Base-by-base conservation (phyloP, 2,113 vertebrate species). In the Aptenodytes patagonicus region DNA sequence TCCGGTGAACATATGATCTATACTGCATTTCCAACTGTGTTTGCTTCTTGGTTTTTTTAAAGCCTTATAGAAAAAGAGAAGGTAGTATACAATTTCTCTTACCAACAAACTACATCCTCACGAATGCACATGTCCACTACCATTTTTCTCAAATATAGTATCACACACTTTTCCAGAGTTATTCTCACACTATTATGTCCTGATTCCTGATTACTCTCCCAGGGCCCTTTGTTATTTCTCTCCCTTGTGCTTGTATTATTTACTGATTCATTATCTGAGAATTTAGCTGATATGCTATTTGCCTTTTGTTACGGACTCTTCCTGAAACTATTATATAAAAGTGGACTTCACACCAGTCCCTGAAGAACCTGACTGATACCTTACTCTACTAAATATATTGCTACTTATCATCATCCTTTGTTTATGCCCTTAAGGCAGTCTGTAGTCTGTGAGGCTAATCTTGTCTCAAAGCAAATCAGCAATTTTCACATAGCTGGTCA, bases 231-330 rank as follows among this genome's bases (percentile, higher is more conserved):
- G 61, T 20, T 88, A 54, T 90, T 93, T 96, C 78, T 54, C 49
- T 83, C 60, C 77, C 40, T 90, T 85, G 44, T 61, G 89, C 64
- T 70, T 96, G 68, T 52, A 69, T 54, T 55, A 95, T 31, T 73
- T 62, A 94, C 83, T 54, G 79, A 94, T 94, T 96, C 55, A 26
- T 93, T 83, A 75, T 11, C 80, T 66, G 51, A 66, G 44, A 92
- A 96, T 82, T 95, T 83, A 95, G 93, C 90, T 75, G 85, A 96
- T 57, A 11, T 1, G 47, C 26, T 83, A 36, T 93, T 93, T 96
- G 97, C 31, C 77, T 88, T 80, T 80, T 90, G 61, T 71, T 95
- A 31, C 21, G 95, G 76, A 46, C 72, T 71, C 75, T 83, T 94
- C 83, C 78, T 69, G 77, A 95, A 95, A 84, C 73, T 92, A 55